A percentile compares a stretch with the other conserved stretches of the same genome.
phyloP scores from a whole-genome alignment of 2,113 vertebrate species.

The Peucedramus taeniatus region DNA sequence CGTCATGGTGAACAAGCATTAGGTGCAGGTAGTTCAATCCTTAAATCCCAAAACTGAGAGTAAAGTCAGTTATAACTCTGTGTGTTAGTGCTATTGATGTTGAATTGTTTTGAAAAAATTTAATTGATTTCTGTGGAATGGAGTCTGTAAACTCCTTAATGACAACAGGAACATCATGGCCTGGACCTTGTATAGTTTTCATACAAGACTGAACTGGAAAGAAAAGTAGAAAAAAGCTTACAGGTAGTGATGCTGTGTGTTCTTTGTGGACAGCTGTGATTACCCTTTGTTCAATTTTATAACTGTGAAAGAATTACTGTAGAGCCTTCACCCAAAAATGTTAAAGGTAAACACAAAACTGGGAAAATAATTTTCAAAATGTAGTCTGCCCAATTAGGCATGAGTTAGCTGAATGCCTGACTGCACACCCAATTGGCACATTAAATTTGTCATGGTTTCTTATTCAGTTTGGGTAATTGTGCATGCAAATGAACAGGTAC shows the following conservation, averaged over 20 bases:
- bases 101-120: neutral
- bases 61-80: neutral
- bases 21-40: neutral
- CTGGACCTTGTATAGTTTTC: neutral
- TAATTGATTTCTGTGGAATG: neutral
- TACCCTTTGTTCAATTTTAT: neutral
- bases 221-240: neutral
- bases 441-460: neutral
- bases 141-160: neutral
- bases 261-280: neutral
- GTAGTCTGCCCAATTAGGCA: neutral
- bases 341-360: neutral
- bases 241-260: neutral
- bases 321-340: neutral
- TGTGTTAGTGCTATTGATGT: neutral
- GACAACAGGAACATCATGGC: neutral
- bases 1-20: neutral
- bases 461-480: neutral
- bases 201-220: neutral
- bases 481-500: conserved; percentile 16
- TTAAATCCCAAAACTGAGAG: neutral
- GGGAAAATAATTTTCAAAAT: neutral
- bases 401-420: neutral
- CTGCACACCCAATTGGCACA: neutral
- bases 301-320: neutral